Conservation (phyloP, 2,888 invertebrate species). For the Ophion ventricosus region DNA sequence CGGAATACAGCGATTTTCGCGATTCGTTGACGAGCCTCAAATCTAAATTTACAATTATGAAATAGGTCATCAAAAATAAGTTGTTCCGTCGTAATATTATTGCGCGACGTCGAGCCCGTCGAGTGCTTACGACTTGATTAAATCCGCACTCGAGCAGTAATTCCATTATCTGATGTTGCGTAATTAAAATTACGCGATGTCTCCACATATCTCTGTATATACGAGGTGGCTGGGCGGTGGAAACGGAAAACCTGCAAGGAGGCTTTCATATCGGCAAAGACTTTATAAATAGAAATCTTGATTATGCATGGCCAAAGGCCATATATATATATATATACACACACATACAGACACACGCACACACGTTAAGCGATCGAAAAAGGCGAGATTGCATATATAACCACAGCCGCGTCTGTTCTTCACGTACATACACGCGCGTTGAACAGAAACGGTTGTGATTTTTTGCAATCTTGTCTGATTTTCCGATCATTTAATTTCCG, state of each 20-base stretch:
- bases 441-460: neutral
- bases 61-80: neutral
- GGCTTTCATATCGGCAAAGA: slow-evolving; percentile 76
- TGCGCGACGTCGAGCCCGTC: no score
- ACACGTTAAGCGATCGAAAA: neutral
- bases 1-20: neutral
- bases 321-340: slow-evolving; percentile 58
- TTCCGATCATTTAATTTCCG: slow-evolving; percentile 17
- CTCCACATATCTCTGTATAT: slow-evolving; percentile 26
- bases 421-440: no score
- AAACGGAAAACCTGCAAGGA: slow-evolving; percentile 50
- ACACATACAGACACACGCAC: neutral
- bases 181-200: slow-evolving; percentile 45
- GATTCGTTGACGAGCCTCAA: neutral
- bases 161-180: slow-evolving; percentile 40
- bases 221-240: slow-evolving; percentile 46
- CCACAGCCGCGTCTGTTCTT: no score
- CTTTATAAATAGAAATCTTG: slow-evolving; percentile 80
- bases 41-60: no score
- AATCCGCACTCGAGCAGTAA: neutral
- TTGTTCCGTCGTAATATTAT: neutral
- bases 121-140: no score
- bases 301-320: slow-evolving; percentile 60
- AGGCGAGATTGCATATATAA: slow-evolving; percentile 1
- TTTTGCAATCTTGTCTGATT: slow-evolving; percentile 8